Base-by-base conservation (phyloP, 2,113 vertebrate species). In the Myrmecobius fasciatus region DNA sequence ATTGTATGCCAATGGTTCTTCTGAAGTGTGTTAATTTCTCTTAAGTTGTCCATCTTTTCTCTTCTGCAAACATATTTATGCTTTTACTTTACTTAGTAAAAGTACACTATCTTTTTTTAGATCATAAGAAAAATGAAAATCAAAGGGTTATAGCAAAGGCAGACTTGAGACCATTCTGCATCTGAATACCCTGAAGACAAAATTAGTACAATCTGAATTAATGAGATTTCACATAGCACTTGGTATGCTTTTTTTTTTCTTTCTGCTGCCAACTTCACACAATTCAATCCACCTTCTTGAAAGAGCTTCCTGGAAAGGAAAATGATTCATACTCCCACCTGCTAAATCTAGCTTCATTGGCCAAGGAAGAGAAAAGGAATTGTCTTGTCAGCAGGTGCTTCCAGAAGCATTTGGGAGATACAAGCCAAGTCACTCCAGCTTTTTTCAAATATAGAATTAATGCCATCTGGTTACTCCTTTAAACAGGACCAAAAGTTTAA, bases 401-500 rank as follows among this genome's bases (percentile, higher is more conserved):
- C 46, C 53, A 95, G 67, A 94, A 96, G 54, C 49, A 92, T 17
- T 89, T 94, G 91, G 91, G 31, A 83, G 60, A 89, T 94, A 3
- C 20, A 95, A 83, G 67, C 67, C 67, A 83, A 83, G 28, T 10
- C n/a, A 25, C 52, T 51, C 94, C 22, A 28, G 94, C 91, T 48
- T 52, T 54, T 31, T 49, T 22, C 0, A 25, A 51, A 89, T 10
- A 67, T 3, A 2, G 49, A 17, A 88, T 8, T 43, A 91, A 25
- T 94, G 93, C 25, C 52, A 94, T 97, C 90, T 96, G 60, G 43
- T 93, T 96, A 47, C 12, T 95, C 11, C 46, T 67, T 94, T 89
- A 89, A 91, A 47, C 51, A 22, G n/a, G 49, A 46, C 89, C 94
- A 91, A 31, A 46, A 54, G 89, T 91, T 83, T 95, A 93, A 46